Percentiles rank a stretch among this genome's conserved stretches.
These are phyloP conservation scores for Quiscalus mexicanus DNA, from an alignment of 2,113 vertebrate species.

Conservation along the genomic window DNA sequence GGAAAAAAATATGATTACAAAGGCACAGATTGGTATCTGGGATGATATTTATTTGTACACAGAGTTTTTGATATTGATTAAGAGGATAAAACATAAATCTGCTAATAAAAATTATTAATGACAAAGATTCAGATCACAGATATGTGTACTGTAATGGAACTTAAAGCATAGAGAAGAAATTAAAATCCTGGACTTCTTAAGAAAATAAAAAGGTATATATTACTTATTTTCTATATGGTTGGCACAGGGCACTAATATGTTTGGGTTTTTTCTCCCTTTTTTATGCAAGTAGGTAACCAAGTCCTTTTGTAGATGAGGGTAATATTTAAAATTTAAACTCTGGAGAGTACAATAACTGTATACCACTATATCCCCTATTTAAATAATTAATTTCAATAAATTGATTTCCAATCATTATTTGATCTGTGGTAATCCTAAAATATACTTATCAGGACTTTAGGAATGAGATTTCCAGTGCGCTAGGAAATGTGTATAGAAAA, in stretches of 20 bases:
- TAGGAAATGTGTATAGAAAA: not conserved
- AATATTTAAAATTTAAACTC: not conserved
- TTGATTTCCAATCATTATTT: not conserved
- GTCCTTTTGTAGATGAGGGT: not conserved
- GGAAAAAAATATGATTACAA: not conserved
- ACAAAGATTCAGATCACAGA: not conserved
- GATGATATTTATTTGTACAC: not conserved
- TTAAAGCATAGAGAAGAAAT: not conserved
- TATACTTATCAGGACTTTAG: not conserved
- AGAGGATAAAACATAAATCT: not conserved
- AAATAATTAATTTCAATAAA: not conserved
- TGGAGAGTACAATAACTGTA: not conserved
- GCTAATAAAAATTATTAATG: not conserved
- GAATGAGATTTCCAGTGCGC: not conserved
- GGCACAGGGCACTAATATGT: not conserved
- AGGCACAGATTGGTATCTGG: not conserved
- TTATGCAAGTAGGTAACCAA: not conserved
- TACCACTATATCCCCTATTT: not conserved
- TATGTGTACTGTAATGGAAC: not conserved
- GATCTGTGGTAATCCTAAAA: not conserved
- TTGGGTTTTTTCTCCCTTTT: not conserved
- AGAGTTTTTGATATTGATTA: not conserved
- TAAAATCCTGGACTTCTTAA: not conserved
- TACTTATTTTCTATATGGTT: not conserved
- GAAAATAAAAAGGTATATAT: not conserved